Evolutionary conservation across 2,113 vertebrate species (phyloP).

Genomic region (Sphaerodactylus townsendi): DNA sequence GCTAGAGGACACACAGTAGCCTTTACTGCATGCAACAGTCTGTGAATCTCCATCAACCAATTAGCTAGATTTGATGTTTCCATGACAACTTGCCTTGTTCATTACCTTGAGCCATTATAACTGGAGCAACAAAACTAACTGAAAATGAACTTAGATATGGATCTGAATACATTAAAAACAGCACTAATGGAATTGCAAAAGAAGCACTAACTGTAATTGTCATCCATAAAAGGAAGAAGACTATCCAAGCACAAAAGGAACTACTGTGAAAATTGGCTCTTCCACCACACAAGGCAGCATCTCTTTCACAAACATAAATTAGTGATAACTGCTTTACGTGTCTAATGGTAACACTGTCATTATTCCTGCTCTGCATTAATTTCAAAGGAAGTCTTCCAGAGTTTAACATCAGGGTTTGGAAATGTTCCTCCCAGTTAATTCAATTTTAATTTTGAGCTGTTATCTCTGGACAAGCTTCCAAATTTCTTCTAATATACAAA

Average conservation of each 20-base stretch:
- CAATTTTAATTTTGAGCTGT: constrained; percentile 13
- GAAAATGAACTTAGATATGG: not conserved
- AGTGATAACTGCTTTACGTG: not conserved
- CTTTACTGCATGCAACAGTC: not conserved
- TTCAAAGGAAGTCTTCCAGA: constrained; percentile 29
- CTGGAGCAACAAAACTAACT: not conserved
- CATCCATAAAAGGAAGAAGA: not conserved
- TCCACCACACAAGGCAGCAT: not conserved
- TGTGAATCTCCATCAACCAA: constrained; percentile 1
- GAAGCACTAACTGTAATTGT: not conserved
- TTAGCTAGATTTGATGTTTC: not conserved
- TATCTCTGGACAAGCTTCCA: not conserved
- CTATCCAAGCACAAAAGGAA: not conserved
- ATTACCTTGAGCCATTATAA: not conserved
- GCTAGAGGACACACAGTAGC: not conserved
- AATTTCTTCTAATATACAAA: not conserved
- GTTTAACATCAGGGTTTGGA: constrained; percentile 7
- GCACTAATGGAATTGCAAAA: constrained; percentile 33
- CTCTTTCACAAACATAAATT: not conserved
- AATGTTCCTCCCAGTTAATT: not conserved
- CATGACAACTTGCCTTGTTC: constrained; percentile 9
- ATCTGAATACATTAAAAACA: constrained; percentile 36
- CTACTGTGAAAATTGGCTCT: not conserved
- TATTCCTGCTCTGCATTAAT: not conserved
- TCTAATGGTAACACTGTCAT: not conserved